Evolutionary conservation across 2,113 vertebrate genomes (phyloP), one percentile per base, ranked within the genome.

Genomic region (Trematomus loennbergii): DNA sequence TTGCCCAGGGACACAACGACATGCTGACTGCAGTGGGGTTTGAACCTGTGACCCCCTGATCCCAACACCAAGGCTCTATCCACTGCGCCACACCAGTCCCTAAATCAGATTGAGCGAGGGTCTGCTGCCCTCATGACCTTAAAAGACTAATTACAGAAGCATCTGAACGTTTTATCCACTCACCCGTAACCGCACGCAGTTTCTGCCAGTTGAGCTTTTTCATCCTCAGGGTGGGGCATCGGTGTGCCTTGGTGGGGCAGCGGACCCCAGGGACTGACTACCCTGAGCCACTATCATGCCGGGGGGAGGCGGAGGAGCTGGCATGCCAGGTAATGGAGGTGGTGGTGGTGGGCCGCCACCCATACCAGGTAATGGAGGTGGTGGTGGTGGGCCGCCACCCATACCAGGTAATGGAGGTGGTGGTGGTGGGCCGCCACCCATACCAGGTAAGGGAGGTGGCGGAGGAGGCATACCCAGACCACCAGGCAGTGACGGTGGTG

Each of bases 151-250:
- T 33, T 36, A 16, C 5, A 7, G 52, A 40, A 33, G 25, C 1
- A 54, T 40, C 43, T 22, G 1, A 50, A 70, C 4, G 15, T 15
- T 53, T 67, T 12, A 12, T 52, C 22, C n/a, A 80, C 83, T 83
- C 86, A 99, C 98, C 97, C 77, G 92, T 95, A 6, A 96, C 95
- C 8, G 96, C 82, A 0, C 91, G 96, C 71, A 99, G 94, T 81
- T 99, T 99, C 94, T 99, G 98, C 98, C 98, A 99, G 91, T 99
- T 99, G 58, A 99, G 94, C 66, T 99, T 99, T 86, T 99, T 99
- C 98, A 99, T 99, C 83, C 97, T 95, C 76, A 97, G 71, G 0
- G 96, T 96, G 54, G 98, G 98, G 0, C 91, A 95, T 54, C 95
- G 95, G 72, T 88, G 82, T 0, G 89, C 60, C 80, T 93, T 96